Evolutionary conservation across 2,888 invertebrate genomes (phyloP).

Genomic region (Punctoribates punctum): DNA sequence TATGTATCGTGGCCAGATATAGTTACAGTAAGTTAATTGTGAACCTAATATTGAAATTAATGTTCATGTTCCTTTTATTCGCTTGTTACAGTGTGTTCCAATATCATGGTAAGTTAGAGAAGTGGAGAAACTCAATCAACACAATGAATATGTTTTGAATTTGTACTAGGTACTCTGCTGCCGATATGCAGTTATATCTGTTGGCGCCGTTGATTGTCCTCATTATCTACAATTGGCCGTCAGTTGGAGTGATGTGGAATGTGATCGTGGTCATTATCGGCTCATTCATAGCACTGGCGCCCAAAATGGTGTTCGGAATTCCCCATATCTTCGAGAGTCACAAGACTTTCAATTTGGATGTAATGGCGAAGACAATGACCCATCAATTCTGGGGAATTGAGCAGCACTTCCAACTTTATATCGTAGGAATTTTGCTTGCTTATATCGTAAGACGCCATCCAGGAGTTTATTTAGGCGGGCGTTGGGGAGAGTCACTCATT

Average conservation of each 20-base stretch:
- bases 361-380: neutral
- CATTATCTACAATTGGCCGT: neutral
- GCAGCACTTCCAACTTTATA: neutral
- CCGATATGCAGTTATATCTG: slow-evolving; percentile 14
- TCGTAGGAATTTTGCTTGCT: neutral
- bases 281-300: slow-evolving; percentile 13
- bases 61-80: neutral
- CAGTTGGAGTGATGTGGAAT: neutral
- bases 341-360: neutral
- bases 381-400: slow-evolving; percentile 10
- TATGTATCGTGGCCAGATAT: neutral
- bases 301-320: neutral
- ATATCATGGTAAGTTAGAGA: neutral
- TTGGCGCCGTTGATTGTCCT: slow-evolving; percentile 26
- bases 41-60: neutral
- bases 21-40: neutral
- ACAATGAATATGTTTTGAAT: neutral
- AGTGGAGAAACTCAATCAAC: neutral
- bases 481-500: neutral
- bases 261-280: neutral
- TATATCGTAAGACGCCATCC: neutral
- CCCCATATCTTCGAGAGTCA: neutral
- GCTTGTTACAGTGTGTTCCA: neutral
- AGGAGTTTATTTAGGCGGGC: neutral
- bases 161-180: neutral